phyloP scores from a whole-genome alignment of 2,113 vertebrate species.

The Microtus pennsylvanicus region DNA sequence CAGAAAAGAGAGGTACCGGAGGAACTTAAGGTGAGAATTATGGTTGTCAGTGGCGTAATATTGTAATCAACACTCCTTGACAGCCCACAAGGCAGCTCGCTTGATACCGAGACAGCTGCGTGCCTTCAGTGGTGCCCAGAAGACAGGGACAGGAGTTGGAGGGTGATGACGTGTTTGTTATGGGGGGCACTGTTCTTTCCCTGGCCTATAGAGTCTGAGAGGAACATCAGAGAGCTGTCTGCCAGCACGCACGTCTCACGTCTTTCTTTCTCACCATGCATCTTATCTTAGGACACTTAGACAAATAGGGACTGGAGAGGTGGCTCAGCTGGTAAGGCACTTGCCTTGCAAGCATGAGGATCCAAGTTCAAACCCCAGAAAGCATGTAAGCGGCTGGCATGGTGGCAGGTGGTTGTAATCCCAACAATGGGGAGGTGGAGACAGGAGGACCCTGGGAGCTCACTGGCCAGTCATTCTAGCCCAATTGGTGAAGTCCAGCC shows the following conservation, averaged over 20 bases:
- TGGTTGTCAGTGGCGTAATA: neutral
- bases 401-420: neutral
- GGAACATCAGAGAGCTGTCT: accelerated
- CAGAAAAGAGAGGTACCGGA: slow-evolving; percentile 32
- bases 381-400: neutral
- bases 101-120: neutral
- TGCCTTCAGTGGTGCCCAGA: neutral
- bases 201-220: neutral
- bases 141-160: neutral
- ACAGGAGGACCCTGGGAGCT: neutral
- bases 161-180: neutral
- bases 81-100: neutral
- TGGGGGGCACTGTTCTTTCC: neutral
- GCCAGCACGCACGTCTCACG: accelerated
- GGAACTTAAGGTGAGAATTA: slow-evolving; percentile 47
- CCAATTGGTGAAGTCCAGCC: too few species aligned
- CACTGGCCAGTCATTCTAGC: too few species aligned
- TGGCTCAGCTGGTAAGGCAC: neutral
- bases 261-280: neutral
- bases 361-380: neutral
- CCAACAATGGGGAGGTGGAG: neutral
- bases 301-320: neutral
- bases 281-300: neutral
- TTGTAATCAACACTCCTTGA: neutral
- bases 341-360: neutral